Evolutionary conservation across 2,113 vertebrate species (phyloP), one percentile per base, ranked within the genome.

Genomic region (Lamprotornis superbus): DNA sequence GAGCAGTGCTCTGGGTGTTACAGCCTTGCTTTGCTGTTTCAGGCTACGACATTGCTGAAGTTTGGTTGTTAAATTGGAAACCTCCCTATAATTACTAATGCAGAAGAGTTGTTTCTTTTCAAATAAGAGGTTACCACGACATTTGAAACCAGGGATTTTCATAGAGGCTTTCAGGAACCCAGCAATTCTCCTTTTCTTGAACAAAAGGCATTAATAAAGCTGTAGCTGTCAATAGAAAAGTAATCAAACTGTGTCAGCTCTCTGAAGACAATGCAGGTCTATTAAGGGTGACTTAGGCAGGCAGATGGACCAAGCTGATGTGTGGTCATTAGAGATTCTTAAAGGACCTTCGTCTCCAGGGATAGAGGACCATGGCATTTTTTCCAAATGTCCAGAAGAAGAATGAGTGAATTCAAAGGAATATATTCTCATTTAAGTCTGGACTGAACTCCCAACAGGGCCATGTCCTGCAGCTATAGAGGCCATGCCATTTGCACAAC

Each of bases 391-490:
- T 83, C 83, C 79, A 87, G 88, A 93, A 94, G 87, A 95, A 93
- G 94, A 89, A 95, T 95, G 92, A 94, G 69, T 49, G 85, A 92
- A 87, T 90, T 95, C 93, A 96, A 95, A 94, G 59, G 90, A 89
- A 67, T 64, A 95, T 37, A 83, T 86, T 86, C 47, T 86, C 94
- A 70, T 86, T 97, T 93, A 94, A 64, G 71, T 60, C 65, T 82
- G 83, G 47, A 64, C 63, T 79, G 74, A 85, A 89, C 52, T 75
- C 96, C 95, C 95, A 89, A 18, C 75, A 94, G 95, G 52, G 91
- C 93, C 76, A 87, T 95, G 94, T 95, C 95, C 93, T 78, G 94
- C 74, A 97, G 93, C 94, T 92, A 96, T 59, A 90, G 63, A 76
- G 68, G 71, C 90, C 75, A 11, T 6, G 28, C 55, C 67, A 94